A percentile compares a stretch with the other conserved stretches of the same genome.
Conservation (phyloP, 37 sponge, comb jelly and placozoan species). For the Hormiphora californensis region DNA sequence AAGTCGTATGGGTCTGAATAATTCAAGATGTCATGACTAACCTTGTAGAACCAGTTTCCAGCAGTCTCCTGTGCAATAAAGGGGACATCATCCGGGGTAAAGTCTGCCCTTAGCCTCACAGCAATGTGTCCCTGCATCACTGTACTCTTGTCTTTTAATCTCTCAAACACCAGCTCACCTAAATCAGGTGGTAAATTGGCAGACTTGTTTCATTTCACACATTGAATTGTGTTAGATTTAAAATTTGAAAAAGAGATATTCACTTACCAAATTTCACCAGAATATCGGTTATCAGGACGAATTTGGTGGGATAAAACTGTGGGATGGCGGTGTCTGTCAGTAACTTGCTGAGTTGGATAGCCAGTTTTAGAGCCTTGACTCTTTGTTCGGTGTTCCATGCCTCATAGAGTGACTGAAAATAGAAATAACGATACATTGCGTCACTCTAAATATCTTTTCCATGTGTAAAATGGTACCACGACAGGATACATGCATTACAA, state of each 20-base stretch:
- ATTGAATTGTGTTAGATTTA: not conserved
- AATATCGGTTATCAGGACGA: conserved; percentile 96
- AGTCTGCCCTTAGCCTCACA: conserved; percentile 52
- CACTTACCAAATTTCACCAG: conserved; percentile 88
- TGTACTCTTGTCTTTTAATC: conserved; percentile 77
- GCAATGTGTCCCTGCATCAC: conserved; percentile 45
- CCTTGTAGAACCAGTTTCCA: conserved; percentile 97
- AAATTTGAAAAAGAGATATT: not conserved
- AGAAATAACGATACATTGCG: not conserved
- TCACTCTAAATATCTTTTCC: too few species aligned
- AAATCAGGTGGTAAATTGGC: not conserved
- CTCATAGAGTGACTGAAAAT: conserved; percentile 50
- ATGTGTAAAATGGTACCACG: too few species aligned
- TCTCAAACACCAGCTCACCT: conserved; percentile 82
- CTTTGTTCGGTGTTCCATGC: conserved; percentile 94
- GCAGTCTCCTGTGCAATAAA: conserved; percentile 93
- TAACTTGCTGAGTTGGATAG: conserved; percentile 92
- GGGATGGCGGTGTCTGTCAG: conserved; percentile 79
- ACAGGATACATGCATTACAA: too few species aligned
- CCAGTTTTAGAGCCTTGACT: conserved; percentile 92
- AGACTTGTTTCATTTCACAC: not conserved
- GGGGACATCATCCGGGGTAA: conserved; percentile 89
- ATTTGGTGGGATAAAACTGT: conserved; percentile 99
- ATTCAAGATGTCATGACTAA: too few species aligned
- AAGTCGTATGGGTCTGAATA: too few species aligned